Conservation (phyloP, 35 echinoderm and acorn worm genomes). For the Patiria miniata region DNA sequence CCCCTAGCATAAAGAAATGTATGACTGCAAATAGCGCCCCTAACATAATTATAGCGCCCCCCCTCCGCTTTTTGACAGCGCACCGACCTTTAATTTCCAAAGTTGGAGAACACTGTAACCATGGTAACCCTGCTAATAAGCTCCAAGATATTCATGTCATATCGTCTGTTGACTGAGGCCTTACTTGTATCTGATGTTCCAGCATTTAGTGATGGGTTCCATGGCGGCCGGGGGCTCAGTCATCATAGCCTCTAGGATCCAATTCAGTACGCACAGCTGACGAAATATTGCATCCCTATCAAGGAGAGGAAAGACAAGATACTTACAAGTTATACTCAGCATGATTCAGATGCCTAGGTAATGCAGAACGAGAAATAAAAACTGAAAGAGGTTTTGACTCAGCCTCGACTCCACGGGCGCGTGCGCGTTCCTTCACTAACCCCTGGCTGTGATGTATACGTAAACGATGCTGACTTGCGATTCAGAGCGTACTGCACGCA, state of each 20-base stretch:
- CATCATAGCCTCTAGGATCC: conserved; percentile 97
- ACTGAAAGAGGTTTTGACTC: not conserved
- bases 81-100: no score
- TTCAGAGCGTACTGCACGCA: no score
- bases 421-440: no score
- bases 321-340: not conserved
- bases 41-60: no score
- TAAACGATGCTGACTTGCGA: no score
- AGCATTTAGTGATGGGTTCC: conserved; percentile 92
- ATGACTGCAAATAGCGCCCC: no score
- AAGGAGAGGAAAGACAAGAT: not conserved
- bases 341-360: not conserved
- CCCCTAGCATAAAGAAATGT: no score
- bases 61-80: no score
- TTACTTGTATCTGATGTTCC: conserved; percentile 98
- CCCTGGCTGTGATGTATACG: no score
- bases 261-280: conserved; percentile 95
- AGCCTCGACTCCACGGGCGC: not conserved
- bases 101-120: no score
- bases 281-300: conserved; percentile 80
- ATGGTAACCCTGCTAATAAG: no score
- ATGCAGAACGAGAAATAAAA: not conserved
- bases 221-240: conserved; percentile 80
- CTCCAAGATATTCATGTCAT: no score
- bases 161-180: not conserved